Evolutionary conservation across 2,888 invertebrate genomes (phyloP), one percentile per base, ranked within the genome.

Genomic region (Escarpia spicata): DNA sequence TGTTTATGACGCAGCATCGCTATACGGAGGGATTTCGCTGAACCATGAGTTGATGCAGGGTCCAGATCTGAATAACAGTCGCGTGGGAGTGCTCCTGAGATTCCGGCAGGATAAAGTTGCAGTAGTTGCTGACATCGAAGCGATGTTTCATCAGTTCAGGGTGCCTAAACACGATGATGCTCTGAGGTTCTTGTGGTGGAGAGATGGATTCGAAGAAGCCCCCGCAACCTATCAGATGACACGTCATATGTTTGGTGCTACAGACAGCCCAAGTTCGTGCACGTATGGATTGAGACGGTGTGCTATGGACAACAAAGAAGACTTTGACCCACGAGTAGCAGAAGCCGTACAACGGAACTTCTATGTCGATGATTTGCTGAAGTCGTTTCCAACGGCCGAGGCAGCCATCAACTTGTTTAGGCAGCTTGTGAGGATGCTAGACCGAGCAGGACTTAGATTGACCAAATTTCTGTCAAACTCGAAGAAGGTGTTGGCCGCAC

Each of bases 91-190:
- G n/a, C n/a, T n/a, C n/a, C n/a, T n/a, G n/a, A n/a, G n/a, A n/a
- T n/a, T n/a, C n/a, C n/a, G n/a, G n/a, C n/a, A n/a, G n/a, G n/a
- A n/a, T n/a, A n/a, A n/a, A n/a, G n/a, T n/a, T n/a, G 90, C 92
- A 9, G n/a, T 92, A n/a, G 6, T 43, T n/a, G 90, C 8, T 44
- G 92, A 90, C 44, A 45, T 92, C n/a, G 92, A 92, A 45, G 43
- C 90, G 15, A 92, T 90, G 92, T 92, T 92, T 43, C 92, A 90
- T 45, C 92, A 92, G 44, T 31, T 92, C 44, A 89, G 31, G 43
- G 92, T 90, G 26, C 31, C n/a, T 6, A 37, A 31, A 90, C 90
- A 92, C 37, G 90, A 92, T 37, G 44, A 92, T 90, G 58, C 37
- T 10, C 37, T 92, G 37, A 58, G 60, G 15, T 75, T 92, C 60